phyloP scores from a whole-genome alignment of 23 tunicate genomes.

The Styela plicata region DNA sequence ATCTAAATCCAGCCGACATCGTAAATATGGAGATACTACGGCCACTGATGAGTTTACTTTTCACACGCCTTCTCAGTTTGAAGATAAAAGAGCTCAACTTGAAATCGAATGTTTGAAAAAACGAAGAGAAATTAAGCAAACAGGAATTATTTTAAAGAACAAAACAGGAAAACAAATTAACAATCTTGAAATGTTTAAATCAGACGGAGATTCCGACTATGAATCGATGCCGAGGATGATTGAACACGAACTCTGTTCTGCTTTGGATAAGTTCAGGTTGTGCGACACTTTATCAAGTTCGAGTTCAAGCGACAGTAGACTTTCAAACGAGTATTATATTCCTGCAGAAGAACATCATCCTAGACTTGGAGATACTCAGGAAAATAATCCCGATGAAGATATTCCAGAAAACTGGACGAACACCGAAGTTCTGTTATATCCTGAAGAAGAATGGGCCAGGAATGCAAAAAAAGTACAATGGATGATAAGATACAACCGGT shows the following conservation, averaged over 20 bases:
- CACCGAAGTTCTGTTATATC: conserved; percentile 37
- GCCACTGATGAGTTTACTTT: conserved; percentile 13
- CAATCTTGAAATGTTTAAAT: conserved; percentile 13
- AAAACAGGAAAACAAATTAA: background rate
- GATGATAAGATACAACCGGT: conserved; percentile 58
- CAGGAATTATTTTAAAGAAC: background rate
- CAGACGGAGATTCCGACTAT: conserved; percentile 14
- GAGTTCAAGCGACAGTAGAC: background rate
- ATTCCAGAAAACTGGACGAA: background rate
- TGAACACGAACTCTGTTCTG: conserved; percentile 1
- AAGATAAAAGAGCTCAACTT: background rate
- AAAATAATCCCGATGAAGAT: background rate
- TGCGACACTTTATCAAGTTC: conserved; percentile 16
- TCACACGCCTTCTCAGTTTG: conserved; percentile 7
- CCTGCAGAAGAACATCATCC: background rate
- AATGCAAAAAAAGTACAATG: conserved; percentile 55
- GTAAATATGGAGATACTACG: background rate
- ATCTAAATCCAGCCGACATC: background rate
- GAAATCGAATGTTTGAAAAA: conserved; percentile 26
- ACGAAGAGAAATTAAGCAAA: background rate
- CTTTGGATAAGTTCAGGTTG: conserved; percentile 12
- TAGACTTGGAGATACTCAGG: background rate
- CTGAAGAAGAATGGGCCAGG: conserved; percentile 68
- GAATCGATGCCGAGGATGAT: conserved; percentile 12
- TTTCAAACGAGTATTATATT: background rate